These are phyloP conservation scores for Chloromyia formosa DNA, from an alignment of 2,888 invertebrate species.

Conservation along the genomic window DNA sequence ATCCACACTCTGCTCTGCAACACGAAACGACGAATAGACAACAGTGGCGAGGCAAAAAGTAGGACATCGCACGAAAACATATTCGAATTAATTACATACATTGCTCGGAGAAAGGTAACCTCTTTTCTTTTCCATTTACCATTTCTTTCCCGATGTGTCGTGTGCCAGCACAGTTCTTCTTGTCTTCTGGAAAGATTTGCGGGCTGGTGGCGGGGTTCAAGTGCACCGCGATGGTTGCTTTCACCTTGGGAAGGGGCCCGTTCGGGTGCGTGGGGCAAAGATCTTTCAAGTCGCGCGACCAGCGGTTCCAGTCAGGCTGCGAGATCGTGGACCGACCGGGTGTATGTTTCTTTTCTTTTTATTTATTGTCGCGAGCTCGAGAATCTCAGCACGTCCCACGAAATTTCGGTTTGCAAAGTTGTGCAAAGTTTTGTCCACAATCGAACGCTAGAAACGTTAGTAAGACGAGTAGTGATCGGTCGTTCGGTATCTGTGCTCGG, in stretches of 20 bases:
- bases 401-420: conserved; percentile 15
- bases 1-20: neutral
- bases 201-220: neutral
- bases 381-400: too few species aligned
- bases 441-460: neutral
- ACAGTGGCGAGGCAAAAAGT: conserved; percentile 41
- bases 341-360: conserved; percentile 2
- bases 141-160: neutral
- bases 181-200: neutral
- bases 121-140: conserved; percentile 35
- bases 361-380: neutral
- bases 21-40: conserved; percentile 1
- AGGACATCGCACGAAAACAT: conserved; percentile 18
- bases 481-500: neutral
- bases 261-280: conserved; percentile 17
- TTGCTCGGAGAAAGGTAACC: conserved; percentile 45
- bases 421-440: conserved; percentile 23
- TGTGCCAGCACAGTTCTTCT: neutral
- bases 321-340: neutral
- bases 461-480: neutral
- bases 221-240: conserved; percentile 26
- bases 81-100: conserved; percentile 23
- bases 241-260: conserved; percentile 31
- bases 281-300: too few species aligned
- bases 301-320: neutral